Base-by-base conservation (phyloP, 2,113 vertebrate genomes). In the Panthera leo region DNA sequence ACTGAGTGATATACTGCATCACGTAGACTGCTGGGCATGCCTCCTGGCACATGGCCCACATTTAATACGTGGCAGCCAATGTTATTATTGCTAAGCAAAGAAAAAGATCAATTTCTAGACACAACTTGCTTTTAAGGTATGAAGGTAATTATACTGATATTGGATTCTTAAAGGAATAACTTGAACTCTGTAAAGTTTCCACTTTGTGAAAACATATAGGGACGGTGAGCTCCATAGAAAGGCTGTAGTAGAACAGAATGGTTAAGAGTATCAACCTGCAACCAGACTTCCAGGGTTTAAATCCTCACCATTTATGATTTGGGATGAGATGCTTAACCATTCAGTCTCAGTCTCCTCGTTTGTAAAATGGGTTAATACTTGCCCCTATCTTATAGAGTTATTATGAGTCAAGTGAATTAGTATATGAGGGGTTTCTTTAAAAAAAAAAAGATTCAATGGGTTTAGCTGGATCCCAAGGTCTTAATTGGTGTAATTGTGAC, bases 71-170 rank as follows among this genome's bases (percentile, higher is more conserved):
- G 34, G 27, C 34, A 89, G 53, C 39, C 29, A 29, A 25, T 70
- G 68, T 13, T 75, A 23, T 27, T 58, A 39, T 83, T 65, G 70
- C 25, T 79, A 76, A 97, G 75, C 67, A 80, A 96, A 82, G 67
- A 89, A 31, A 93, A 92, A 34, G 63, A 70, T n/a, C 11, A 9
- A 7, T 79, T 96, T 97, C 45, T 84, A 96, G 88, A 61, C 76
- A 90, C 9, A 75, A 45, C 34, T 92, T 89, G n/a, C 39, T 91
- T 85, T 86, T 92, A 29, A 91, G 58, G 27, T 82, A 36, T 82
- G 31, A 42, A 55, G 55, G 12, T 58, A 93, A 94, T 90, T 95
- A 39, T 42, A 70, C 5, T 67, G 42, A 79, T n/a, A 27, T 39
- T 63, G 48, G 27, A 63, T 21, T 90, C 48, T 82, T 89, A 95